These are phyloP conservation scores for Protonemura montana DNA, from an alignment of 2,888 invertebrate genomes.

Conservation along the genomic window DNA sequence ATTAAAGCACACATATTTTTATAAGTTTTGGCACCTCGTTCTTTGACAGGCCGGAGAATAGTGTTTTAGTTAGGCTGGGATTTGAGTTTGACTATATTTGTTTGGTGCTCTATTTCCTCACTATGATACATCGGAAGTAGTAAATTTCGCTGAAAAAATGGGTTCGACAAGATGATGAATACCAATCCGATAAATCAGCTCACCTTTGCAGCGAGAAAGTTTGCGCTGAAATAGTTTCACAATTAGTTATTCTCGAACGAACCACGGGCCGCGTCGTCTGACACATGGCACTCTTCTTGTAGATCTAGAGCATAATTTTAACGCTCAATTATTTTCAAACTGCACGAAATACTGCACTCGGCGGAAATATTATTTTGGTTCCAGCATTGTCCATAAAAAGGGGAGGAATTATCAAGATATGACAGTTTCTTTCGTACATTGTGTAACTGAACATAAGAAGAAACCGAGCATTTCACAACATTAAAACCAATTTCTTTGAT, in stretches of 20 bases:
- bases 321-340: background rate
- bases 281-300: background rate
- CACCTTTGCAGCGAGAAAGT: slow-evolving; percentile 1
- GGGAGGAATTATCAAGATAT: no score
- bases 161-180: background rate
- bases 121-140: background rate
- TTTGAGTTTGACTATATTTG: no score
- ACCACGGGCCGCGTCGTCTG: background rate
- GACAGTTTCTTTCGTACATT: background rate
- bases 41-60: no score
- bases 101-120: background rate
- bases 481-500: background rate
- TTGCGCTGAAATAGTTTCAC: slow-evolving; percentile 7
- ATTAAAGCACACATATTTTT: no score
- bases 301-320: background rate
- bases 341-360: background rate
- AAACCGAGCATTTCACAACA: background rate
- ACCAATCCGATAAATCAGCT: background rate
- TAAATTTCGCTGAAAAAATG: background rate
- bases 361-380: slow-evolving; percentile 5
- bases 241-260: background rate
- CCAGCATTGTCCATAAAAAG: background rate
- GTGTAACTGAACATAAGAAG: no score
- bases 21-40: no score
- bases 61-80: no score